These are phyloP conservation scores for Tychaedon coryphoeus DNA, from an alignment of 2,113 vertebrate species.

Conservation along the genomic window DNA sequence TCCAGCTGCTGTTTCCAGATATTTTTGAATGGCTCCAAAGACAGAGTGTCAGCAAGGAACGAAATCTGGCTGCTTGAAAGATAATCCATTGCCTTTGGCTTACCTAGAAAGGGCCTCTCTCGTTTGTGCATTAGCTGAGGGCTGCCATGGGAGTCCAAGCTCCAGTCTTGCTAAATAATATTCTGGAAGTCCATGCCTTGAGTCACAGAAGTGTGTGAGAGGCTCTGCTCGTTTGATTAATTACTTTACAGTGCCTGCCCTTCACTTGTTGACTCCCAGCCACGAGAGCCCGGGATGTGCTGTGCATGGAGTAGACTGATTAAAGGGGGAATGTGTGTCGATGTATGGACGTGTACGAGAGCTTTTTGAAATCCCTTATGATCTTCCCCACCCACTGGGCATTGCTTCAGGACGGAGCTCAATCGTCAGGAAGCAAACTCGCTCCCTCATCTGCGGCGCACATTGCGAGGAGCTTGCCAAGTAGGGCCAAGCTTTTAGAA, in stretches of 20 bases:
- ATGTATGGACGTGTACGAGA: neutral
- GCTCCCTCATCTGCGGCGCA: slow-evolving; percentile 20
- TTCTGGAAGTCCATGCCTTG: neutral
- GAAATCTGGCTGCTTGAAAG: neutral
- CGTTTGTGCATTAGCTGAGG: neutral
- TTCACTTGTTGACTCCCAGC: neutral
- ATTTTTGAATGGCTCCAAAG: neutral
- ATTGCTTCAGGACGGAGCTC: neutral
- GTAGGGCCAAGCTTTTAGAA: neutral
- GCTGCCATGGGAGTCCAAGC: neutral
- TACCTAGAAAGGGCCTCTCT: slow-evolving; percentile 10
- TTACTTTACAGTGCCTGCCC: neutral
- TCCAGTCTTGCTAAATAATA: neutral
- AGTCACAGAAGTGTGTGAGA: neutral
- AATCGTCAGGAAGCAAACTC: neutral
- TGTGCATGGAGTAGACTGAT: neutral
- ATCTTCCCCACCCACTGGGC: slow-evolving; percentile 35
- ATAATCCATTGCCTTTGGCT: neutral
- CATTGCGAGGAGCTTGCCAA: neutral
- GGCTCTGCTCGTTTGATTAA: slow-evolving; percentile 1
- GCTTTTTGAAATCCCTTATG: slow-evolving; percentile 35
- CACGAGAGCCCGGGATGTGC: neutral
- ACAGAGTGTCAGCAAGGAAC: neutral
- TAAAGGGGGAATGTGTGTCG: neutral
- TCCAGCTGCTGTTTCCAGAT: slow-evolving; percentile 13